Evolutionary conservation across 37 sponge, comb jelly and placozoan genomes (phyloP), one percentile per base, ranked within the genome.

Genomic region (Chondrilla cf. caribensis): DNA sequence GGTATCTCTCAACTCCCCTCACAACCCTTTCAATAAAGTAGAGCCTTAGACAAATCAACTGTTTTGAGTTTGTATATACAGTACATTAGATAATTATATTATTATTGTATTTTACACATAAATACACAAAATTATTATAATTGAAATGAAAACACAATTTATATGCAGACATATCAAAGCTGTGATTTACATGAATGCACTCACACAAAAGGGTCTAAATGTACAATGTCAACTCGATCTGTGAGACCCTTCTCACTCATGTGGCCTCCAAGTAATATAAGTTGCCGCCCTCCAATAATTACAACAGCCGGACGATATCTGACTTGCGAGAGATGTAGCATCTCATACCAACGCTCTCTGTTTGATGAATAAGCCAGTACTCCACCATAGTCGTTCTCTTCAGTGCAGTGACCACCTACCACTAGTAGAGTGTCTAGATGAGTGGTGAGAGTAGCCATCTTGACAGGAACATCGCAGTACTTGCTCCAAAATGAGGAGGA

Each of bases 1-100:
- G 65, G 68, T 94, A 54, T 81, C 86, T 14, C 86, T 86, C 14
- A 81, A 65, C 15, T 55, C 84, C 28, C 94, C 94, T 2, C 67
- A 87, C 64, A 94, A 94, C 65, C 94, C 94, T 24, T 94, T 83
- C 88, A 93, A 93, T 28, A 84, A 87, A 31, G 83, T 92, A 31
- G 87, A 86, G 24, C 21, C 47, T 32, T 84, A n/a, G 51, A 47
- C 51, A 47, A 6, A 47, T 47, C 51, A 47, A 47, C 6, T 6
- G 11, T 47, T 47, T 47, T 47, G 51, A n/a, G n/a, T n/a, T n/a
- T n/a, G n/a, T n/a, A n/a, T n/a, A n/a, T n/a, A n/a, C n/a, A n/a
- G n/a, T n/a, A n/a, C n/a, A n/a, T n/a, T n/a, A n/a, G n/a, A n/a
- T n/a, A n/a, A n/a, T n/a, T n/a, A n/a, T n/a, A n/a, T n/a, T n/a